These are phyloP conservation scores for Zophobas atratus DNA, from an alignment of 1,140 invertebrate species.

Conservation along the genomic window DNA sequence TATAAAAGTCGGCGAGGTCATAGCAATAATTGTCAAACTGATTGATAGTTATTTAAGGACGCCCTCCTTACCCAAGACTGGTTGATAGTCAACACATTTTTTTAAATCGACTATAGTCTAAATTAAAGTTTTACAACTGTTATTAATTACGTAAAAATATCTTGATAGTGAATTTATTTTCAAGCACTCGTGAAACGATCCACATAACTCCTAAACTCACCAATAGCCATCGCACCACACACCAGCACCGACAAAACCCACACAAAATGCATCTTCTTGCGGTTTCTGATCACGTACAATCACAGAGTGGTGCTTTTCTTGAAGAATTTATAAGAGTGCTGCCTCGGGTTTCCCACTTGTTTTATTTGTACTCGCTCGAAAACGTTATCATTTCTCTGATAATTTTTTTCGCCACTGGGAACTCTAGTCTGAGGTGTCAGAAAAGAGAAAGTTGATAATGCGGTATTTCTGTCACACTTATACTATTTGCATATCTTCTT, in stretches of 20 bases:
- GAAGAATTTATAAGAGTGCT: constrained; percentile 14
- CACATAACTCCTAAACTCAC: too few relatives aligned
- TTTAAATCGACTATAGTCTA: too few relatives aligned
- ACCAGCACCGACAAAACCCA: background rate
- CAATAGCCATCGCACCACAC: too few relatives aligned
- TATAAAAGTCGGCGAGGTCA: too few relatives aligned
- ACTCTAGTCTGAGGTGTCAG: background rate
- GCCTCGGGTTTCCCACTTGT: constrained; percentile 4
- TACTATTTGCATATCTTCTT: constrained; percentile 13
- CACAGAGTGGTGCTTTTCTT: background rate
- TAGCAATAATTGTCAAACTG: too few relatives aligned
- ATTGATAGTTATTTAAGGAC: too few relatives aligned
- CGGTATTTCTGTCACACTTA: constrained; percentile 23
- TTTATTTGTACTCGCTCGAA: background rate
- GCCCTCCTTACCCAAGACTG: too few relatives aligned
- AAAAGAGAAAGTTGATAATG: constrained; percentile 25
- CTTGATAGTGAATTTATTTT: background rate
- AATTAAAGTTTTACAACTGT: too few relatives aligned
- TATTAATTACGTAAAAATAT: too few relatives aligned
- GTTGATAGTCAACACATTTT: too few relatives aligned
- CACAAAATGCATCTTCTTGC: background rate
- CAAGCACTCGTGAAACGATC: too few relatives aligned
- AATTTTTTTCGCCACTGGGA: constrained; percentile 1
- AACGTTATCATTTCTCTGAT: constrained; percentile 6
- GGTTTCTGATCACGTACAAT: constrained; percentile 7